A percentile compares a stretch with the other conserved stretches of the same genome.
phyloP scores from a whole-genome alignment of 2,113 vertebrate species.

The Dipodomys merriami region DNA sequence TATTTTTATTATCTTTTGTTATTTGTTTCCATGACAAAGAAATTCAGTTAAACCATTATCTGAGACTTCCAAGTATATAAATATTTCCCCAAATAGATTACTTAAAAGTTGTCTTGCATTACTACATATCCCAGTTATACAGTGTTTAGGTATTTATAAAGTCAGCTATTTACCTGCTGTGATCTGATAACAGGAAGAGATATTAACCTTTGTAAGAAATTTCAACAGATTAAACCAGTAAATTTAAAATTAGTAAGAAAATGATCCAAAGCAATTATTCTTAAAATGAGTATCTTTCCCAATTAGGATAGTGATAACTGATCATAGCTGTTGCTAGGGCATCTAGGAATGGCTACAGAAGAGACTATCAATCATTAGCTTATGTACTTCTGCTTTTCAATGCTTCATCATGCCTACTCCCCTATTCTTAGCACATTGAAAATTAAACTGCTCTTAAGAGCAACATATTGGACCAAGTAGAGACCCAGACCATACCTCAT shows the following conservation, averaged over 20 bases:
- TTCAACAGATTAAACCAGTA: slow-evolving; percentile 20
- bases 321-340: too few species aligned
- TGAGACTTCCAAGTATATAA: slow-evolving; percentile 55
- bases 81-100: slow-evolving; percentile 47
- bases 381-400: slow-evolving; percentile 13
- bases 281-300: slow-evolving; percentile 43
- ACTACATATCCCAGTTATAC: slow-evolving; percentile 24
- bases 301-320: neutral
- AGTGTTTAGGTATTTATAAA: slow-evolving; percentile 38
- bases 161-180: slow-evolving; percentile 2
- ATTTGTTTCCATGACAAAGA: slow-evolving; percentile 66
- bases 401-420: slow-evolving; percentile 34
- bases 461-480: slow-evolving; percentile 14
- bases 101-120: slow-evolving; percentile 58
- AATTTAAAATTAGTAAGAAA: slow-evolving; percentile 44
- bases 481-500: neutral
- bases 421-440: neutral
- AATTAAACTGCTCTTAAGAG: slow-evolving; percentile 28
- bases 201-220: slow-evolving; percentile 56
- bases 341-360: neutral
- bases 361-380: slow-evolving; percentile 7
- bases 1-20: neutral
- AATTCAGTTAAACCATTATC: slow-evolving; percentile 47
- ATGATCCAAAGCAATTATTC: slow-evolving; percentile 27
- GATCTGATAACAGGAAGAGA: neutral